Conservation (phyloP, 2,888 invertebrate species). For the Aspidapion aeneum region DNA sequence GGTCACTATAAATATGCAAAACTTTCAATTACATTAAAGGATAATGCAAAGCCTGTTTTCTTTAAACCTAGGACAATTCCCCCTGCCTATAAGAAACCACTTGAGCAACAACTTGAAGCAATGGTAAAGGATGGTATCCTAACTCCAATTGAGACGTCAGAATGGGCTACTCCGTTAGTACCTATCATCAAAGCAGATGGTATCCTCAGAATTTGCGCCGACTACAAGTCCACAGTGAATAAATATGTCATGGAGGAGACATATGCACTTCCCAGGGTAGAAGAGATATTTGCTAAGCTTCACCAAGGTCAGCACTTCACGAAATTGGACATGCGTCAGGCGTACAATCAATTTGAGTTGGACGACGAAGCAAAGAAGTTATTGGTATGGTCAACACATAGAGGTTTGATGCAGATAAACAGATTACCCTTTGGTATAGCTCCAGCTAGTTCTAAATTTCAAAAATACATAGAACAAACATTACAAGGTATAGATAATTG, state of each 20-base stretch:
- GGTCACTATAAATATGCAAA: conserved; percentile 17
- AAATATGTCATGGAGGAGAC: conserved; percentile 19
- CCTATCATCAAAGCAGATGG: conserved; percentile 20
- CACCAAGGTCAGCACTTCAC: conserved; percentile 28
- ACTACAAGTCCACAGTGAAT: conserved; percentile 36
- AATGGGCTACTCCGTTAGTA: conserved; percentile 20
- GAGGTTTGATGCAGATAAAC: conserved; percentile 38
- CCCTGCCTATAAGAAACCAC: conserved; percentile 10
- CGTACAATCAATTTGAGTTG: conserved; percentile 39
- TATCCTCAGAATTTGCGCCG: conserved; percentile 25
- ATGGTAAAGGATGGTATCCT: conserved; percentile 12
- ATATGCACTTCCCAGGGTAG: conserved; percentile 30
- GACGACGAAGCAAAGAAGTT: conserved; percentile 33
- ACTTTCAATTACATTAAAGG: conserved; percentile 12
- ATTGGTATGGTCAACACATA: conserved; percentile 36
- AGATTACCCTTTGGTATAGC: conserved; percentile 41
- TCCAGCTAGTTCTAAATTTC: conserved; percentile 40
- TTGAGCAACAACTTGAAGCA: conserved; percentile 15
- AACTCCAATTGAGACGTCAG: conserved; percentile 8
- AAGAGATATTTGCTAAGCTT: conserved; percentile 31
- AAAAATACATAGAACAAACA: conserved; percentile 37
- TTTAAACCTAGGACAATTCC: conserved; percentile 6
- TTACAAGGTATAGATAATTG: too few species aligned
- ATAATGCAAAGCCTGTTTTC: conserved; percentile 18
- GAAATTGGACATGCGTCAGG: conserved; percentile 27